Evolutionary conservation across 2,113 vertebrate species (phyloP).

Genomic region (Strigops habroptila): DNA sequence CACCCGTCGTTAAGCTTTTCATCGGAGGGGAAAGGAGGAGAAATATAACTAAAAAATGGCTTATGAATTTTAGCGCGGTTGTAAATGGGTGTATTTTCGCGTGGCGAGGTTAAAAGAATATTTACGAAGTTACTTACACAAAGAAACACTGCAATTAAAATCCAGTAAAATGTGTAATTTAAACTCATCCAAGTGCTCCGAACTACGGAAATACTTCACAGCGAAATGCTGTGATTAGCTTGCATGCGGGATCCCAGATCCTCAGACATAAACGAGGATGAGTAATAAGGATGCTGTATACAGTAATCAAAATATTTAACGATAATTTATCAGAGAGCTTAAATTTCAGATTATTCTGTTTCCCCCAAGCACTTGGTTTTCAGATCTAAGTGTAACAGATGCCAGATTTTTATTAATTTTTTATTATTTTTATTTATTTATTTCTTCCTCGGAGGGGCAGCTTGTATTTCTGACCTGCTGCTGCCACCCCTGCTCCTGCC

Average conservation of each 20-base stretch:
- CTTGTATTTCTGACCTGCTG: not conserved
- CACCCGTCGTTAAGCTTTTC: conserved; percentile 1
- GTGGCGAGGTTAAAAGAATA: not conserved
- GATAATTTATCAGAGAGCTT: not conserved
- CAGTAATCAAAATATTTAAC: not conserved
- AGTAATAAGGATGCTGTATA: not conserved
- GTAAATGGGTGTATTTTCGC: not conserved
- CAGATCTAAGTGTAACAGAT: not conserved
- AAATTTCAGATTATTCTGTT: not conserved
- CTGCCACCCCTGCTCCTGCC: not conserved
- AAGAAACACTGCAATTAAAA: not conserved
- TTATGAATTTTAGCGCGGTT: not conserved
- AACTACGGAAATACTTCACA: not conserved
- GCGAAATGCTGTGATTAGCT: not conserved
- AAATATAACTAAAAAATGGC: not conserved
- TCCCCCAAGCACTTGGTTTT: not conserved
- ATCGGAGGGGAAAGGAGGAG: not conserved
- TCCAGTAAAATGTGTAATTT: not conserved
- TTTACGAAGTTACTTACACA: not conserved
- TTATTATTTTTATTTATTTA: not conserved
- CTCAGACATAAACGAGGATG: not conserved
- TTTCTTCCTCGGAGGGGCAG: not conserved
- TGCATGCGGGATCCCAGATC: not conserved
- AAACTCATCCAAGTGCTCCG: not conserved
- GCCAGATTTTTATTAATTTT: not conserved